These are phyloP conservation scores for Boulengeromyrus knoepffleri DNA, from an alignment of 2,113 vertebrate species.

Conservation along the genomic window DNA sequence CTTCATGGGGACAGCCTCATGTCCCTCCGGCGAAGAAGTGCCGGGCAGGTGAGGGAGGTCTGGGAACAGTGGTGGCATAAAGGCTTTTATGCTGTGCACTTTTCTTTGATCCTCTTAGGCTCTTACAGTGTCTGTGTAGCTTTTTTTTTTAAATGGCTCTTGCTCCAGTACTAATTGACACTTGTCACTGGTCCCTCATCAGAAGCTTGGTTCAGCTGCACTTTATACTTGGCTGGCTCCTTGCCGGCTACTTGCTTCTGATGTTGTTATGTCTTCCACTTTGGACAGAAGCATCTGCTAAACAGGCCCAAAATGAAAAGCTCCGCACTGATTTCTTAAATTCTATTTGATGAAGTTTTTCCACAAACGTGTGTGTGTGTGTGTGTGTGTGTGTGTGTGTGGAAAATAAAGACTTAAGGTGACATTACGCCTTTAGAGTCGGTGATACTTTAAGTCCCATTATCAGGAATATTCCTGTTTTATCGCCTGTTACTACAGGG, in stretches of 20 bases:
- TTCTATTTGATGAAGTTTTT: not conserved
- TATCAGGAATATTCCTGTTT: not conserved
- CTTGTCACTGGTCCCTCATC: too few species aligned
- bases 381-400: not conserved
- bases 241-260: too few species aligned
- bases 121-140: not conserved
- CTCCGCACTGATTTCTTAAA: not conserved
- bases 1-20: too few species aligned
- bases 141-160: not conserved
- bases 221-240: too few species aligned
- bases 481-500: not conserved
- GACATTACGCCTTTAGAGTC: not conserved
- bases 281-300: too few species aligned
- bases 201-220: too few species aligned
- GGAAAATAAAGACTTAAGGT: not conserved
- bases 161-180: too few species aligned
- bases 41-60: slow-evolving; percentile 28
- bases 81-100: too few species aligned
- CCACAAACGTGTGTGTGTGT: not conserved
- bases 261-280: too few species aligned
- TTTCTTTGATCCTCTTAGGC: not conserved
- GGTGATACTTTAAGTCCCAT: not conserved
- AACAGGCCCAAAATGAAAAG: too few species aligned
- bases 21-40: slow-evolving; percentile 28
- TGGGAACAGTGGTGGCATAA: not conserved